Evolutionary conservation across 53 echinoderm and acorn worm genomes (phyloP), one percentile per base, ranked within the genome.

Genomic region (Arbacia lixula): DNA sequence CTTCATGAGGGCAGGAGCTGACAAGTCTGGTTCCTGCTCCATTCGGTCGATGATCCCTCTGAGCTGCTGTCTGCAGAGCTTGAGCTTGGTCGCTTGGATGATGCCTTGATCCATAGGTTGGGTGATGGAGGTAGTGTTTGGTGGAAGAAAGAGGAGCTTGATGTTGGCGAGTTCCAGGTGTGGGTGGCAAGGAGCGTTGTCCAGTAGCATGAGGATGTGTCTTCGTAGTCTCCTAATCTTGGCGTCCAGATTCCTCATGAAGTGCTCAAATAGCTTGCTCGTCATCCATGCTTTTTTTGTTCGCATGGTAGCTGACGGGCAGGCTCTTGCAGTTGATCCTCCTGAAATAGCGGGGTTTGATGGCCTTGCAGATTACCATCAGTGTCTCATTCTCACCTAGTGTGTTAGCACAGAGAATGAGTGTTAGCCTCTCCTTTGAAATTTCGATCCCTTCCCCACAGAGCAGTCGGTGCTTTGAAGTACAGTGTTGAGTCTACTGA

Each of bases 51-150:
- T 30, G 66, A 83, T 52, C 6, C 38, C 25, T 19, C 25, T 37
- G 20, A 89, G 74, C 54, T 74, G 76, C 31, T 53, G 58, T 52
- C 52, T 83, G 20, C 88, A 0, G 72, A 71, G 84, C 50, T 67
- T 66, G 31, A 75, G 66, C 39, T 85, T 79, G 35, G 68, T 53
- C 10, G 86, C 79, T 51, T 89, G 73, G 11, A 89, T 77, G 28
- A 89, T 85, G 30, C 86, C 90, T 42, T 89, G 89, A 41, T 89
- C 76, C 56, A 89, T 84, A 1, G 84, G 89, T 20, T 89, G 89
- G 30, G 56, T 61, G 27, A 84, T 40, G 4, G 84, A 84, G 1
- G 85, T 89, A 2, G 77, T 84, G 54, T 84, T 76, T 14, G 76
- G 69, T n/a, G 83, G 88, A 12, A 71, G 88, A 27, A 88, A 83